A percentile compares a stretch with the other conserved stretches of the same genome.
Evolutionary conservation across 2,113 vertebrate species (phyloP).

Genomic region (Chamaea fasciata): DNA sequence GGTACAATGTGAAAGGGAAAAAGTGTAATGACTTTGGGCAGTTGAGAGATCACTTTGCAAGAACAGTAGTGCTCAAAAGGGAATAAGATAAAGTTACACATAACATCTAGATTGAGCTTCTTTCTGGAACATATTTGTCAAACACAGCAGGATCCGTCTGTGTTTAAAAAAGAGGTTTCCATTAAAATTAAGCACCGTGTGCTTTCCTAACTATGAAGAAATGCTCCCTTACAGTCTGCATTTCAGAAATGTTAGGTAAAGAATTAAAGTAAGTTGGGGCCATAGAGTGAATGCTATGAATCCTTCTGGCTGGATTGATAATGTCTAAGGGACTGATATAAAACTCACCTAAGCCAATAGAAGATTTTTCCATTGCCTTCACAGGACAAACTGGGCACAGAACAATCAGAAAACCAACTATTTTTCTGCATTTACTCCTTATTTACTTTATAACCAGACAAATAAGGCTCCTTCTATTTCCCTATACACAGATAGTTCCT

Average conservation of each 20-base stretch:
- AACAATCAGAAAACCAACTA: background rate
- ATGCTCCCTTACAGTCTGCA: conserved; percentile 12
- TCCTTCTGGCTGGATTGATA: background rate
- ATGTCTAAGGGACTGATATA: background rate
- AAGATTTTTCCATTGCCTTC: background rate
- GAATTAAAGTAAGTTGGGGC: conserved; percentile 39
- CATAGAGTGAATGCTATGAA: background rate
- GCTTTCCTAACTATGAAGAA: conserved; percentile 41
- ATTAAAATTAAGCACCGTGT: conserved; percentile 68
- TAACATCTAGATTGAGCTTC: conserved; percentile 74
- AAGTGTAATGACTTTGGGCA: conserved; percentile 86
- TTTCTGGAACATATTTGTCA: conserved; percentile 76
- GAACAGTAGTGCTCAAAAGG: conserved; percentile 75
- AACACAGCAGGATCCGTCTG: conserved; percentile 66
- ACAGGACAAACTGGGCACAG: background rate
- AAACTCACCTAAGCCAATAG: background rate
- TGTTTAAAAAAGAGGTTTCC: conserved; percentile 63
- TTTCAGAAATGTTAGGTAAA: conserved; percentile 21
- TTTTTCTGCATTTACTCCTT: background rate
- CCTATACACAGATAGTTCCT: background rate
- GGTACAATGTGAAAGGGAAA: conserved; percentile 81
- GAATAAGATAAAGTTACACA: conserved; percentile 83
- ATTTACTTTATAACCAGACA: background rate
- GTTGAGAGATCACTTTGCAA: conserved; percentile 78
- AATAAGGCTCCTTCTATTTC: background rate